Evolutionary conservation across 2,113 vertebrate genomes (phyloP).

Genomic region (Aptenodytes patagonicus): DNA sequence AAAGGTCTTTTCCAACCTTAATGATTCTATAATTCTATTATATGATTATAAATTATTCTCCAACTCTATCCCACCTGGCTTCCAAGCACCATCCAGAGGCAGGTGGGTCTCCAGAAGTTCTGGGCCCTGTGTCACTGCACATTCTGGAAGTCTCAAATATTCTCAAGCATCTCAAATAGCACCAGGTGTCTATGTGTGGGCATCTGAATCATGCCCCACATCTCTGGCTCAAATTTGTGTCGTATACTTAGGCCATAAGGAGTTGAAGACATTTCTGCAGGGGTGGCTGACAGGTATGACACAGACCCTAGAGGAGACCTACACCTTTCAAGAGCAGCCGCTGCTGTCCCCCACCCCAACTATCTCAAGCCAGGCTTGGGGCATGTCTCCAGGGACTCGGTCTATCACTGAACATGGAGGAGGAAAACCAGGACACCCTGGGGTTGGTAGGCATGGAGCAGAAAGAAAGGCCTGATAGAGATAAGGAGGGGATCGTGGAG

Average conservation of each 20-base stretch:
- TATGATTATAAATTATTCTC: not conserved
- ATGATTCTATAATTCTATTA: too few species aligned
- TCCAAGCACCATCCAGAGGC: not conserved
- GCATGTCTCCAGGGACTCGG: not conserved
- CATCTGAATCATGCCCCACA: not conserved
- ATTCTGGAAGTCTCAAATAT: not conserved
- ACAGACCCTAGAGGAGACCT: not conserved
- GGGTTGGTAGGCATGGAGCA: not conserved
- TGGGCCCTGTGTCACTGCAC: not conserved
- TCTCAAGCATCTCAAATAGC: not conserved
- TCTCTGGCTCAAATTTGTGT: not conserved
- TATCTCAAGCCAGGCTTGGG: not conserved
- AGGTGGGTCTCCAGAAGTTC: not conserved
- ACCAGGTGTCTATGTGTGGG: not conserved
- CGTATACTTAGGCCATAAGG: too few species aligned
- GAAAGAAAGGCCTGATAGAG: not conserved
- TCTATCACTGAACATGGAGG: not conserved
- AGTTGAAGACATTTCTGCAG: not conserved
- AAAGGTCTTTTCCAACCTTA: too few species aligned
- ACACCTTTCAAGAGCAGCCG: not conserved
- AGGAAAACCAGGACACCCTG: not conserved
- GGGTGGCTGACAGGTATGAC: not conserved
- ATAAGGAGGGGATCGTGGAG: not conserved
- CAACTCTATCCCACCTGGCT: not conserved
- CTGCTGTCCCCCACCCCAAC: not conserved